phyloP scores from a whole-genome alignment of 2,888 invertebrate genomes.

The Aphidoletes aphidimyza region DNA sequence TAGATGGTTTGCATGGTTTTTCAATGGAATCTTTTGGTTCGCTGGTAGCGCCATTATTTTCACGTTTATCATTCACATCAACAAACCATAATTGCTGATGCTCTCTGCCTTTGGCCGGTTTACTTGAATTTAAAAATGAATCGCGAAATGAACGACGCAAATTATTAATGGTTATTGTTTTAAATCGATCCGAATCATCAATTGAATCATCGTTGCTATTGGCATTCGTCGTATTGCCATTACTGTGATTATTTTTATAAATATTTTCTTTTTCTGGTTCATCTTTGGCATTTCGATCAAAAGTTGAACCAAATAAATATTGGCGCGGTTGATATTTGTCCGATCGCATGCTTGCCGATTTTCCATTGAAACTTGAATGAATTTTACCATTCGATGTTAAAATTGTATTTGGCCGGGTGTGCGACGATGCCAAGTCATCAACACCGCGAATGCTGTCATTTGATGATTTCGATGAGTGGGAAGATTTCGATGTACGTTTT shows the following conservation, averaged over 20 bases:
- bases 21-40: constrained; percentile 54
- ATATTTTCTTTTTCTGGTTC: constrained; percentile 15
- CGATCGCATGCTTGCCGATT: not conserved
- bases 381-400: not conserved
- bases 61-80: constrained; percentile 61
- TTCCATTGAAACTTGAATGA: not conserved
- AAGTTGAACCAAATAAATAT: constrained; percentile 53
- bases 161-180: constrained; percentile 64
- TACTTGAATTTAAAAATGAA: constrained; percentile 62
- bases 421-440: not conserved
- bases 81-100: constrained; percentile 66
- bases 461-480: constrained; percentile 54
- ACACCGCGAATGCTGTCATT: constrained; percentile 1
- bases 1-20: not conserved
- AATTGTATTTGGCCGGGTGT: not conserved
- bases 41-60: constrained; percentile 7
- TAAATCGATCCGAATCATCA: constrained; percentile 61
- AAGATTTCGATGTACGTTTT: constrained; percentile 52
- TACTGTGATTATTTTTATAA: not conserved
- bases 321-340: not conserved
- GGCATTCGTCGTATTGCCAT: not conserved
- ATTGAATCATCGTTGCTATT: constrained; percentile 16
- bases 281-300: not conserved
- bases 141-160: constrained; percentile 65
- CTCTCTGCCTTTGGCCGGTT: constrained; percentile 60